Evolutionary conservation across 2,113 vertebrate species (phyloP).

Genomic region (Cebidichthys violaceus): DNA sequence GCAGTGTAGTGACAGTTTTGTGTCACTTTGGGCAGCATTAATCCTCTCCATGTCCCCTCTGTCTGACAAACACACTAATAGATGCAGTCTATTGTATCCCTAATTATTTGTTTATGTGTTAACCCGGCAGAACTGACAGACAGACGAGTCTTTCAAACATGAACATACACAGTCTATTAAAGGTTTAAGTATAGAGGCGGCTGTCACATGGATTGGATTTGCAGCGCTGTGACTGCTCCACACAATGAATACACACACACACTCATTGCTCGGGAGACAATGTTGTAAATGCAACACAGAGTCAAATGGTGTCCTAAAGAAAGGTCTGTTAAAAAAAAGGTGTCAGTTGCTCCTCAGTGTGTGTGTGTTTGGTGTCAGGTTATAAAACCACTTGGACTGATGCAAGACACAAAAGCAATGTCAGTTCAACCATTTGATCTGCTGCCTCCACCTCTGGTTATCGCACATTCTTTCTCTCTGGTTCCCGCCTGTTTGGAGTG

Average conservation of each 20-base stretch:
- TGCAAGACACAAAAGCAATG: background rate
- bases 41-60: background rate
- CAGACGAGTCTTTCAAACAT: background rate
- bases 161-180: constrained; percentile 5
- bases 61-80: background rate
- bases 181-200: constrained; percentile 21
- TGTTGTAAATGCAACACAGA: background rate
- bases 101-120: background rate
- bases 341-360: background rate
- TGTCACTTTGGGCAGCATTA: background rate
- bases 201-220: constrained; percentile 58
- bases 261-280: background rate
- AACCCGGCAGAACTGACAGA: background rate
- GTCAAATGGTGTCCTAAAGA: background rate
- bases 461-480: background rate
- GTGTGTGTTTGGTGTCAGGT: constrained; percentile 13
- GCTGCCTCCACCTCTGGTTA: background rate
- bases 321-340: background rate
- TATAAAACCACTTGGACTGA: constrained; percentile 1
- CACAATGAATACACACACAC: background rate
- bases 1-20: background rate
- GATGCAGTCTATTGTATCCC: background rate
- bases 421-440: background rate
- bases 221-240: background rate
- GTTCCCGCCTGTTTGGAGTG: background rate